Evolutionary conservation across 2,888 invertebrate genomes (phyloP).

Genomic region (Amblyjoppa fuscipennis): DNA sequence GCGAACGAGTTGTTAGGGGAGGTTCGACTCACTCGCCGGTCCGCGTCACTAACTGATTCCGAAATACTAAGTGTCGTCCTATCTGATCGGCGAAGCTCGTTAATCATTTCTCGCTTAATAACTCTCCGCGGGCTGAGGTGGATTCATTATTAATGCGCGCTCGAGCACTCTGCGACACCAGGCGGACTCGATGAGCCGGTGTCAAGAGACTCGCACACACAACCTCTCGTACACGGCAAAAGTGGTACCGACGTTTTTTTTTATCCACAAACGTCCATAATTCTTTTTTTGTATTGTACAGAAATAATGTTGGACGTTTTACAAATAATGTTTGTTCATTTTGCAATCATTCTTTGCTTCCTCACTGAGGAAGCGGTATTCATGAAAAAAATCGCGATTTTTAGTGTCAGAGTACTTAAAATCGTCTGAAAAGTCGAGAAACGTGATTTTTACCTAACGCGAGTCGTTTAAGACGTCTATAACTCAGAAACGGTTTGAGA

Average conservation of each 20-base stretch:
- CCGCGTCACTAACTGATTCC: conserved; percentile 66
- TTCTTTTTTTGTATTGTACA: too few relatives aligned
- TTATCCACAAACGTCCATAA: too few relatives aligned
- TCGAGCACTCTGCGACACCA: conserved; percentile 23
- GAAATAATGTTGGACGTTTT: too few relatives aligned
- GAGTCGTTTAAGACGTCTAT: too few relatives aligned
- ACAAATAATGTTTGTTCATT: not conserved
- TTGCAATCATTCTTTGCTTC: not conserved
- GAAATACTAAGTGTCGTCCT: conserved; percentile 69
- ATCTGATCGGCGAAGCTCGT: conserved; percentile 67
- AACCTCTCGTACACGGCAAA: not conserved
- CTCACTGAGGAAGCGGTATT: too few relatives aligned
- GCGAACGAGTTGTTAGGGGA: conserved; percentile 50
- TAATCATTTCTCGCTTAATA: conserved; percentile 69
- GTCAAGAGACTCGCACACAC: not conserved
- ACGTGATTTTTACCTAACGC: too few relatives aligned
- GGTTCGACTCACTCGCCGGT: conserved; percentile 31
- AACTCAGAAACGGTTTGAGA: too few relatives aligned
- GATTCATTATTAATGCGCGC: conserved; percentile 58
- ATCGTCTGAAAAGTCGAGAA: too few relatives aligned
- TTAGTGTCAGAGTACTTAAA: too few relatives aligned
- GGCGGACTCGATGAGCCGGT: not conserved
- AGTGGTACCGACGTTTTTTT: not conserved
- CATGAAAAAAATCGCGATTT: too few relatives aligned
- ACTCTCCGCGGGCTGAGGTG: conserved; percentile 42